A percentile compares a stretch with the other conserved stretches of the same genome.
Conservation (phyloP, 1,140 invertebrate genomes). For the Anoplophora glabripennis region DNA sequence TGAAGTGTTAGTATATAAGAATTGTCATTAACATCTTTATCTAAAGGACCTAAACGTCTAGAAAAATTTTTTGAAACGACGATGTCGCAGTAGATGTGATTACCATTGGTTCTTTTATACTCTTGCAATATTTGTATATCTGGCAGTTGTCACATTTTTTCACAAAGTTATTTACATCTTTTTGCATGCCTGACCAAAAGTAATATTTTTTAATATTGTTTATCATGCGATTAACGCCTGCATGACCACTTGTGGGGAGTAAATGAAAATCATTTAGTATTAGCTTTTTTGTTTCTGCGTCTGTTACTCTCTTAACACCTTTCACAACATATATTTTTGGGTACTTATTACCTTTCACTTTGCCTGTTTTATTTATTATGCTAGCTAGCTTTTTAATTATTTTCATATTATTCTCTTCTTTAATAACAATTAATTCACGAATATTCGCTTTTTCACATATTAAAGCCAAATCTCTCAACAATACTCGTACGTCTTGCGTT, state of each 20-base stretch:
- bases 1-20: conserved; percentile 26
- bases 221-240: conserved; percentile 28
- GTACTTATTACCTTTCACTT: neutral
- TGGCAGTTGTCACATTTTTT: conserved; percentile 28
- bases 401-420: conserved; percentile 9
- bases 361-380: conserved; percentile 7
- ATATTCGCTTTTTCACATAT: conserved; percentile 21
- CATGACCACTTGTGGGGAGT: conserved; percentile 26
- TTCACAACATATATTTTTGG: conserved; percentile 16
- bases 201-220: conserved; percentile 32
- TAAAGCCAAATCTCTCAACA: conserved; percentile 21
- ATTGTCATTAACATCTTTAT: conserved; percentile 24
- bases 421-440: conserved; percentile 22
- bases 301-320: conserved; percentile 10
- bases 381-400: conserved; percentile 11
- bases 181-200: conserved; percentile 21
- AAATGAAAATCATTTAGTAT: conserved; percentile 25
- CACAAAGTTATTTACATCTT: conserved; percentile 25
- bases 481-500: conserved; percentile 13
- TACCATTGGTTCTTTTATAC: conserved; percentile 16
- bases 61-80: conserved; percentile 25
- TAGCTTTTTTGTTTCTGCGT: conserved; percentile 11
- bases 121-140: conserved; percentile 25
- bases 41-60: conserved; percentile 28
- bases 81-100: conserved; percentile 24